Base-by-base conservation (phyloP, 2,113 vertebrate genomes). In the Oxygymnocypris stewartii region DNA sequence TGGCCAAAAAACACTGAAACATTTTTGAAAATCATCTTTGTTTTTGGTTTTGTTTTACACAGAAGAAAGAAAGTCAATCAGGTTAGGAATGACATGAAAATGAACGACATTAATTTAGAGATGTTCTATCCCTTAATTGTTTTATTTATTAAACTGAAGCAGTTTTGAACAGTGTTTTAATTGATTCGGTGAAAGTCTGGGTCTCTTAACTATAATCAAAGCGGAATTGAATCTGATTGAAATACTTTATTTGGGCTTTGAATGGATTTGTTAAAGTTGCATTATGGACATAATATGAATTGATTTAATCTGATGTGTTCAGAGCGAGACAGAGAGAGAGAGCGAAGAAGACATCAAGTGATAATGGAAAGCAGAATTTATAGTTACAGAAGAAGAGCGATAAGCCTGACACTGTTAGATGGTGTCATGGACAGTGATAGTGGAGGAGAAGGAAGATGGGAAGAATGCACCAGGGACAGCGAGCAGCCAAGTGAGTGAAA, bases 201-300 rank as follows among this genome's bases (percentile, higher is more conserved):
- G 28, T 69, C 37, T 31, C 11, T 6, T 12, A 51, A 49, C 31
- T 67, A 9, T 31, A 82, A 51, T 83, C 74, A 63, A n/a, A 75
- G 28, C 42, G 23, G 76, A 28, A 76, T 54, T 40, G 28, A 31
- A 69, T n/a, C 10, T 67, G 31, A 83, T 78, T 20, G 57, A 73
- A 65, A 35, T 2, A 13, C 4, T 47, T 65, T 20, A 25, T 75
- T 74, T 87, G 5, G 31, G n/a, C 31, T 76, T 9, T 25, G 78
- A 73, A 87, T 10, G 40, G 74, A 69, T 87, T 84, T 44, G 9
- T 59, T 73, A 87, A 44, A 47, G 63, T 69, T 49, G 31, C 16
- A 37, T 74, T 79, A 51, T 74, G 31, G 47, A 80, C 63, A 73
- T 42, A 61, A 35, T 75, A 40, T 37, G 61, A 3, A 25, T 78